Evolutionary conservation across 2,113 vertebrate genomes (phyloP).

Genomic region (Trichechus manatus): DNA sequence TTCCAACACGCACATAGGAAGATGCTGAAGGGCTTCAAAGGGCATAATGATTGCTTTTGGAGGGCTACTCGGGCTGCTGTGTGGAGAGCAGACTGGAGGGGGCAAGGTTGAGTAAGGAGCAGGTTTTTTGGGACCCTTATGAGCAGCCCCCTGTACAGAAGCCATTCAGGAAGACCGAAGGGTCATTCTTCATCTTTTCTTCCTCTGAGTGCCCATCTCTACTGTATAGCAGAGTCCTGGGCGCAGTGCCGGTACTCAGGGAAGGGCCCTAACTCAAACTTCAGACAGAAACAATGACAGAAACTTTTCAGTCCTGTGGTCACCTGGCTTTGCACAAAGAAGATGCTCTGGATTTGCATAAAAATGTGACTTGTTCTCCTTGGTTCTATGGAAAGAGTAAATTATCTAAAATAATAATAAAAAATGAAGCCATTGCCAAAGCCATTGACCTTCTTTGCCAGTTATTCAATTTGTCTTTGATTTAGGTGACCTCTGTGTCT

Average conservation of each 20-base stretch:
- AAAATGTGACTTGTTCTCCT: background rate
- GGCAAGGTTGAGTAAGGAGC: background rate
- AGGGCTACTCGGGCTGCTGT: background rate
- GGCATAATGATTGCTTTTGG: background rate
- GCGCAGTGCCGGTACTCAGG: background rate
- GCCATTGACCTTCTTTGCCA: background rate
- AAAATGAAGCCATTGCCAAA: slow-evolving; percentile 19
- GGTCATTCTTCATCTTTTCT: background rate
- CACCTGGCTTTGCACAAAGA: background rate
- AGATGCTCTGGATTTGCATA: background rate
- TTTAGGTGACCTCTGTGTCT: background rate
- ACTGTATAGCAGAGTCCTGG: background rate
- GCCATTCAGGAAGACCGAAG: background rate
- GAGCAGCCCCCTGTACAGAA: background rate
- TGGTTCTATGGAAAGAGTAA: background rate
- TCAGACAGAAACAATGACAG: background rate
- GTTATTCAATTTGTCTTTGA: background rate
- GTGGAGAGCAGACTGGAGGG: background rate
- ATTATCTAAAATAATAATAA: background rate
- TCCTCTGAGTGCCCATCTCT: background rate
- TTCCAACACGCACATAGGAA: background rate
- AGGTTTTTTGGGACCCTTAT: background rate
- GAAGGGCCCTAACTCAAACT: background rate
- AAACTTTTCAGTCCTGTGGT: background rate
- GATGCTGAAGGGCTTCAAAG: background rate